phyloP scores from a whole-genome alignment of 2,888 invertebrate species.

The Ariolimax columbianus region DNA sequence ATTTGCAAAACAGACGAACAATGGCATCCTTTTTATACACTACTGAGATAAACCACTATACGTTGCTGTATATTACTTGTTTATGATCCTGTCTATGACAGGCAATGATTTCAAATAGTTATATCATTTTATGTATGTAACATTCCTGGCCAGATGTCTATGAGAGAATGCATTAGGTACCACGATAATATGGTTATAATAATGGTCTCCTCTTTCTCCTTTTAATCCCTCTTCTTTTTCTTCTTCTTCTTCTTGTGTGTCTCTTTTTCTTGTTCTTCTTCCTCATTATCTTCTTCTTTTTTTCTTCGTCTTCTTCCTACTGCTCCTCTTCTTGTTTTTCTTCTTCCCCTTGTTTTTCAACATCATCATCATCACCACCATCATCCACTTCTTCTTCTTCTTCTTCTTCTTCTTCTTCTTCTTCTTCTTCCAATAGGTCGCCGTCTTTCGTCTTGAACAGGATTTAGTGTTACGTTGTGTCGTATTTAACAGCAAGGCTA shows the following conservation, averaged over 20 bases:
- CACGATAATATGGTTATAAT: no score
- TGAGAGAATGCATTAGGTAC: no score
- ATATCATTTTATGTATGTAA: no score
- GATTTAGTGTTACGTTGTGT: no score
- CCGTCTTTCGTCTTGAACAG: not conserved
- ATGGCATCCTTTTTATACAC: no score
- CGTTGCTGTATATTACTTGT: no score
- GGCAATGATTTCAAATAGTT: no score
- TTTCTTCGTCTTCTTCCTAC: not conserved
- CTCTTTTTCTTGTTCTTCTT: constrained; percentile 3
- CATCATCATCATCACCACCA: not conserved
- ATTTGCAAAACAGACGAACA: no score
- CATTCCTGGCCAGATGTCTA: no score
- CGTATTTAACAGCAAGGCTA: no score
- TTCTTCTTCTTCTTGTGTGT: constrained; percentile 6
- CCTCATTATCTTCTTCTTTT: constrained; percentile 13
- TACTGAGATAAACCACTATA: no score
- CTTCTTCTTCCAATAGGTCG: not conserved
- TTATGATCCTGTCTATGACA: no score
- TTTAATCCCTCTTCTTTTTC: not conserved
- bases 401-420: constrained; percentile 4
- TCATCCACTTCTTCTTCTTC: constrained; percentile 16
- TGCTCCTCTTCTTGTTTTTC: not conserved
- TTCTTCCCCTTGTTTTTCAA: constrained; percentile 5
- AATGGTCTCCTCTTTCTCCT: not conserved